phyloP scores from a whole-genome alignment of 1,140 invertebrate species.

The Lepidurus couesii region DNA sequence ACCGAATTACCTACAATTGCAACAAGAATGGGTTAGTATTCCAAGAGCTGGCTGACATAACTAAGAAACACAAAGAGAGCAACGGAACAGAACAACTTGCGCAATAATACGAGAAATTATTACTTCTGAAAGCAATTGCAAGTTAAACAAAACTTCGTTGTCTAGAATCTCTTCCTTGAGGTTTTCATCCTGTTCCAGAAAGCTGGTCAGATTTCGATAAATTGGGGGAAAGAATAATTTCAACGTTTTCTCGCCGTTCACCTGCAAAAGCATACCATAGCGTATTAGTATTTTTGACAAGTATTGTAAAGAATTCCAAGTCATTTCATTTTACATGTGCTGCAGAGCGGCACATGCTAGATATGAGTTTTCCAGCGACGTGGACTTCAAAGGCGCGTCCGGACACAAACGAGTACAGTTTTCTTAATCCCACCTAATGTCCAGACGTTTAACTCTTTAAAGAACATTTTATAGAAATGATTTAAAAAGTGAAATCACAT shows the following conservation, averaged over 20 bases:
- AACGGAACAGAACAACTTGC: too few species aligned
- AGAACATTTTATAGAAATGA: constrained; percentile 35
- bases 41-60: constrained; percentile 35
- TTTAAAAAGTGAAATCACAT: constrained; percentile 38
- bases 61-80: constrained; percentile 26
- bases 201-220: constrained; percentile 51
- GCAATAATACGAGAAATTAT: constrained; percentile 31
- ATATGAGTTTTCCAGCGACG: constrained; percentile 71
- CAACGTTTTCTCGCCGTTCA: constrained; percentile 57
- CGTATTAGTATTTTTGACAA: background rate
- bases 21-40: constrained; percentile 29
- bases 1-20: constrained; percentile 47
- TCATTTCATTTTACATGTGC: background rate
- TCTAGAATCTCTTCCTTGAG: constrained; percentile 67
- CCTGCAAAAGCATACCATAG: constrained; percentile 50
- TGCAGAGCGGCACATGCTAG: constrained; percentile 59
- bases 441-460: constrained; percentile 44
- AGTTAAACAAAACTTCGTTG: constrained; percentile 68
- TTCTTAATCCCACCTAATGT: constrained; percentile 59
- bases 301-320: background rate
- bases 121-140: constrained; percentile 68
- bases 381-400: constrained; percentile 70
- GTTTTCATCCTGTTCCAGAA: constrained; percentile 52
- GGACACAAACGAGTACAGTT: constrained; percentile 65
- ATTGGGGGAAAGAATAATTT: constrained; percentile 66